These are phyloP conservation scores for Tachycineta bicolor DNA, from an alignment of 2,113 vertebrate genomes.

Conservation along the genomic window DNA sequence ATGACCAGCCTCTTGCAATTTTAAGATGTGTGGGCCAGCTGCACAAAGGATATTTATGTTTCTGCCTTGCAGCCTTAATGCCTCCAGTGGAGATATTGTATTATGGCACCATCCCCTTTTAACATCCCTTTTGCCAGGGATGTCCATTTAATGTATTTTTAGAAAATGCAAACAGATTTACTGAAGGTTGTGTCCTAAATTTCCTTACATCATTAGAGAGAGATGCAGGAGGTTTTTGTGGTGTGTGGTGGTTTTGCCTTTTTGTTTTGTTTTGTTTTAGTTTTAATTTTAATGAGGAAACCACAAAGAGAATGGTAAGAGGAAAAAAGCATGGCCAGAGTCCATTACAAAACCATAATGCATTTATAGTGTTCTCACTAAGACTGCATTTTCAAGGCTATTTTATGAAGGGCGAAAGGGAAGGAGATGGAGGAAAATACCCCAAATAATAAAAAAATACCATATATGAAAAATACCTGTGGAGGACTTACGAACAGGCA, in stretches of 20 bases:
- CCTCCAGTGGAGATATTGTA: neutral
- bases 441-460: neutral
- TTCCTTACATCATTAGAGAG: neutral
- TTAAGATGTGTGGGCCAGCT: neutral
- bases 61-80: neutral
- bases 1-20: neutral
- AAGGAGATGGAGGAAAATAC: neutral
- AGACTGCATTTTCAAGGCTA: neutral
- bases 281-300: neutral
- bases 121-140: neutral
- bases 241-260: neutral
- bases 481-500: neutral
- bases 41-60: neutral
- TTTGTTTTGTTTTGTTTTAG: no score
- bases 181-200: neutral
- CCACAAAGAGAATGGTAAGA: constrained; percentile 7
- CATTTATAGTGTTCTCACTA: neutral
- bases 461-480: neutral
- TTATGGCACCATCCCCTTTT: neutral
- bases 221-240: neutral
- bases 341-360: neutral
- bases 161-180: constrained; percentile 7
- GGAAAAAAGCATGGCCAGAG: neutral
- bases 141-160: constrained; percentile 18
- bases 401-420: neutral